Conservation (phyloP, 2,888 invertebrate species). For the Drosophila sordidula region DNA sequence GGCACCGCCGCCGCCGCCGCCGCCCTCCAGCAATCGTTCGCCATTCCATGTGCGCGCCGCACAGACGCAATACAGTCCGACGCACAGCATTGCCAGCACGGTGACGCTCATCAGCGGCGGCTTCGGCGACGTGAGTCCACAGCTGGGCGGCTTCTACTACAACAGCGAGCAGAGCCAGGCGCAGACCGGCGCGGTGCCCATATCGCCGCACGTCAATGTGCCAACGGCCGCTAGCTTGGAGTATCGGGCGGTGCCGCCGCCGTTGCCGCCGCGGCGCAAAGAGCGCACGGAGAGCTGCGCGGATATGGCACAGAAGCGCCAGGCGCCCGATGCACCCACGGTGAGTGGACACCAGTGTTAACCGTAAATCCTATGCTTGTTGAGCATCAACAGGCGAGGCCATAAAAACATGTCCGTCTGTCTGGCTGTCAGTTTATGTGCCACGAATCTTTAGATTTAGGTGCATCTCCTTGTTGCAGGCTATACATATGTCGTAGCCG, state of each 20-base stretch:
- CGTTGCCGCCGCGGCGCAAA: constrained; percentile 83
- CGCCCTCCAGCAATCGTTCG: constrained; percentile 75
- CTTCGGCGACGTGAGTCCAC: constrained; percentile 68
- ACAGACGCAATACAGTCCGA: constrained; percentile 74
- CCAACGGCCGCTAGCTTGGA: constrained; percentile 79
- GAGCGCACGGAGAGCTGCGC: constrained; percentile 83
- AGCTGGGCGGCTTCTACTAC: constrained; percentile 67
- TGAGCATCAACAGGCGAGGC: too few relatives aligned
- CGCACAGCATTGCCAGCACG: constrained; percentile 72
- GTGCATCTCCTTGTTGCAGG: too few relatives aligned
- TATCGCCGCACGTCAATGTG: constrained; percentile 85
- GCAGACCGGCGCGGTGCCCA: constrained; percentile 76
- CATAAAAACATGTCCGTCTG: too few relatives aligned
- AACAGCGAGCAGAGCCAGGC: constrained; percentile 55
- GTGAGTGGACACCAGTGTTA: constrained; percentile 61
- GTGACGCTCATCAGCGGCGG: constrained; percentile 58
- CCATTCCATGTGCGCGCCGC: constrained; percentile 80
- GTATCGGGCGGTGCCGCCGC: constrained; percentile 83
- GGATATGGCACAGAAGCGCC: constrained; percentile 85
- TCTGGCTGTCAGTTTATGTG: too few relatives aligned
- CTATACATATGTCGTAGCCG: too few relatives aligned
- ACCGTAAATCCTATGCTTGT: not conserved
- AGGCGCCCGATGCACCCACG: constrained; percentile 89
- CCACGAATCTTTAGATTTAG: too few relatives aligned
- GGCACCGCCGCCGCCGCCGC: constrained; percentile 70